phyloP scores from a whole-genome alignment of 2,888 invertebrate genomes.

The Leptinotarsa juncta region DNA sequence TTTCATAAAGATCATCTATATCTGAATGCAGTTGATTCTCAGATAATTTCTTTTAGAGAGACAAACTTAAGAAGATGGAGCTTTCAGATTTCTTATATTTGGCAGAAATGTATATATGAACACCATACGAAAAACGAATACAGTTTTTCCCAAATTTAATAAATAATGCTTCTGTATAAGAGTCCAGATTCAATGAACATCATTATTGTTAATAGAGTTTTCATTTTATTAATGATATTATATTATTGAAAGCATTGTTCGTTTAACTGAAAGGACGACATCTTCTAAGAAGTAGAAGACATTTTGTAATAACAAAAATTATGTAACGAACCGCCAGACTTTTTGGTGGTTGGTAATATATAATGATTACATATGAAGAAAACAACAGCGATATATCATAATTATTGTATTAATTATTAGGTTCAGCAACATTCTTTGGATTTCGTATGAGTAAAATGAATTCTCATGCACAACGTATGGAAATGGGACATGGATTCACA shows the following conservation, averaged over 20 bases:
- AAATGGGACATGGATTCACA: conserved; percentile 4
- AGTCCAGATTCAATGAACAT: no score
- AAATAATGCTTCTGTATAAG: no score
- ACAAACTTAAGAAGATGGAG: no score
- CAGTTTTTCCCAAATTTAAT: no score
- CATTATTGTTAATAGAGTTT: no score
- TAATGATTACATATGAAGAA: conserved; percentile 8
- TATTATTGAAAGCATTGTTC: background rate
- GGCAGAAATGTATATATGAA: no score
- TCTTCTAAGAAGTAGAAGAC: background rate
- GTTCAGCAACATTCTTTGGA: conserved; percentile 18
- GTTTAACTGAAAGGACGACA: background rate
- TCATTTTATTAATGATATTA: no score
- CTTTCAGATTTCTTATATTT: no score
- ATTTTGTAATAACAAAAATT: conserved; percentile 2
- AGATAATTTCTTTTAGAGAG: no score
- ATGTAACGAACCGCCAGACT: background rate
- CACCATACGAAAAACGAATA: no score
- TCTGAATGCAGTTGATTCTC: no score
- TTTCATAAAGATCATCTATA: no score
- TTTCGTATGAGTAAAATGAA: conserved; percentile 8
- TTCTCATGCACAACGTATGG: conserved; percentile 11
- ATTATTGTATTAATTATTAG: conserved; percentile 18
- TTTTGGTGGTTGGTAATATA: background rate
- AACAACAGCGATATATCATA: conserved; percentile 14